phyloP scores from a whole-genome alignment of 2,113 vertebrate genomes.

The Lota lota region DNA sequence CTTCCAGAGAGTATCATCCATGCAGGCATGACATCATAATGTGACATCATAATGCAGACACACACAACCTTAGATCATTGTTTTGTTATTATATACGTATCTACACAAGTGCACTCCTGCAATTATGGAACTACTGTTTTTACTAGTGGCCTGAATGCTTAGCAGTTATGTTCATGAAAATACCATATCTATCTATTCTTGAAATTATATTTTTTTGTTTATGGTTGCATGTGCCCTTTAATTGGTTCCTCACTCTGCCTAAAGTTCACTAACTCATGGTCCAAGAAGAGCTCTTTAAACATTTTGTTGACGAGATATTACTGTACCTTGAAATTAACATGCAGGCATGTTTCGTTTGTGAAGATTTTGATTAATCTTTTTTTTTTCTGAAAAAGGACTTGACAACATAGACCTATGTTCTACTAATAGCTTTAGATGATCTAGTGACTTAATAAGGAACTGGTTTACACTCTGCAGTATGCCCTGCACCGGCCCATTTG shows the following conservation, averaged over 20 bases:
- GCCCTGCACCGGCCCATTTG: no score
- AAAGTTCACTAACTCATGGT: conserved; percentile 14
- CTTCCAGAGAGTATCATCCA: conserved; percentile 36
- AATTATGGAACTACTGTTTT: conserved; percentile 60
- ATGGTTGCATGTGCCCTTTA: conserved; percentile 15
- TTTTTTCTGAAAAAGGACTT: no score
- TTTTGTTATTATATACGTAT: conserved; percentile 41
- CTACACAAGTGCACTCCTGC: conserved; percentile 50
- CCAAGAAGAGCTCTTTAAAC: conserved; percentile 28
- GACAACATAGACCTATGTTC: no score
- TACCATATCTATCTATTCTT: conserved; percentile 37
- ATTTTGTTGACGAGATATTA: conserved; percentile 17
- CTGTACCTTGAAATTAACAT: conserved; percentile 61
- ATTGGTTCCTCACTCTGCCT: not conserved
- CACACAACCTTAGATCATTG: conserved; percentile 27
- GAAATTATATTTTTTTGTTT: conserved; percentile 32
- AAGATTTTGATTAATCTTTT: no score
- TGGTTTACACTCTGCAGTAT: no score
- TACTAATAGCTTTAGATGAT: no score
- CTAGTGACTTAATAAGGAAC: no score
- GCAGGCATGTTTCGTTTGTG: conserved; percentile 67
- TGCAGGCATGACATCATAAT: conserved; percentile 51
- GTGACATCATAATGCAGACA: conserved; percentile 49
- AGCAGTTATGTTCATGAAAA: conserved; percentile 24
- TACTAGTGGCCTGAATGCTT: conserved; percentile 51